Base-by-base conservation (phyloP, 1,140 invertebrate genomes). In the Hyposmocoma kahamanoa region DNA sequence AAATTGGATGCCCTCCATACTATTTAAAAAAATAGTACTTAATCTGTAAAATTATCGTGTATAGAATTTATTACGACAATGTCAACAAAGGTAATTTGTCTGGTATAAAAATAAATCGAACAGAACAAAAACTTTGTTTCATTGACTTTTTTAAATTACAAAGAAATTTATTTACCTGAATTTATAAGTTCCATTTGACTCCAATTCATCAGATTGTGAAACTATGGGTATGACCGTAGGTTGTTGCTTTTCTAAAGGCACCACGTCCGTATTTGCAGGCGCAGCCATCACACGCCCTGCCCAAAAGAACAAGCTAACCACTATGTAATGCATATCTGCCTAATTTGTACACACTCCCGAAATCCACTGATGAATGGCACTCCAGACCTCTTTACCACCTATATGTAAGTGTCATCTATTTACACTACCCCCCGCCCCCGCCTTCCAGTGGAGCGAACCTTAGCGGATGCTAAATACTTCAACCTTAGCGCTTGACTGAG, bases 151-250 rank as follows among this genome's bases (percentile, higher is more conserved):
- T 18, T 84, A 67, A n/a, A n/a, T n/a, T n/a, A n/a, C 62, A 67
- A 42, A 76, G 78, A 47, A 66, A 22, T 22, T 28, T 22, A 43
- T 13, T 36, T 17, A 87, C 84, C 84, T 87, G 66, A 73, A 87
- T 67, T 83, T 74, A 57, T 90, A 89, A 6, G 86, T 83, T 51
- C 89, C 89, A 53, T 90, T 88, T 0, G 83, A 63, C 47, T 89
- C 86, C 1, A 89, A 78, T 43, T 89, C 84, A 28, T 85, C 74
- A 2, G 66, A 76, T 36, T 88, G 87, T 9, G 79, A 75, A 2
- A 90, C 21, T 20, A 90, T 90, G 0, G 87, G 73, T 6, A 89
- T 81, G 0, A 87, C 83, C 2, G 80, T 81, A 0, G 69, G 62
- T 28, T 78, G 77, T 32, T 72, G 62, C 20, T 74, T 69, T 50